Evolutionary conservation across 35 echinoderm and acorn worm species (phyloP), one percentile per base, ranked within the genome.

Genomic region (Apostichopus parvimensis): DNA sequence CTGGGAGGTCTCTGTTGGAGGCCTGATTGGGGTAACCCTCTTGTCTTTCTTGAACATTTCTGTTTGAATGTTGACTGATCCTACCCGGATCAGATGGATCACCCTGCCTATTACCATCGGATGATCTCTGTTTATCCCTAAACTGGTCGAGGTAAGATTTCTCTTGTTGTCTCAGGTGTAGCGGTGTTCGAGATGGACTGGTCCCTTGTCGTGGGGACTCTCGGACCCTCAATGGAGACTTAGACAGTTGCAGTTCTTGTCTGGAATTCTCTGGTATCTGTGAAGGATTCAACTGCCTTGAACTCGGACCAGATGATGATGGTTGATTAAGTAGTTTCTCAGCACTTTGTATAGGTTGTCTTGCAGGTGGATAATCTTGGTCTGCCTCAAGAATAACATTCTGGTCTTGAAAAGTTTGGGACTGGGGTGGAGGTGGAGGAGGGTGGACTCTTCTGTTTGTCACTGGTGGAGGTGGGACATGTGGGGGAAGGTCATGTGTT

Each of bases 141-240:
- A 88, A 88, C 45, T 88, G 86, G 28, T 88, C 86, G 0, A 88
- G 61, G 64, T 88, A 88, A 54, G 86, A 88, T 88, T 73, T 88
- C 64, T 88, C 86, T 15, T 58, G 86, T 68, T 61, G 86, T 18
- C 68, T 88, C 61, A 88, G 2, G 62, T 88, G 86, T 10, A 72
- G 9, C 20, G 86, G 86, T n/a, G 64, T 13, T 64, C 86, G 14
- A 12, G 86, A 34, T 8, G n/a, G 14, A 88, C 26, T 34, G 20
- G 5, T 34, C 8, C 14, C 21, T 25, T 60, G 54, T 59, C 55
- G 53, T 57, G 81, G 13, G 6, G 17, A 84, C 17, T 84, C 18
- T 21, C 57, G 60, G 14, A 84, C 81, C 53, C 58, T 61, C 53
- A 84, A 84, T 55, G 81, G 81, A 15, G 81, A 59, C 71, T 75